Base-by-base conservation (phyloP, 2,888 invertebrate genomes). In the Hylaea fasciaria region DNA sequence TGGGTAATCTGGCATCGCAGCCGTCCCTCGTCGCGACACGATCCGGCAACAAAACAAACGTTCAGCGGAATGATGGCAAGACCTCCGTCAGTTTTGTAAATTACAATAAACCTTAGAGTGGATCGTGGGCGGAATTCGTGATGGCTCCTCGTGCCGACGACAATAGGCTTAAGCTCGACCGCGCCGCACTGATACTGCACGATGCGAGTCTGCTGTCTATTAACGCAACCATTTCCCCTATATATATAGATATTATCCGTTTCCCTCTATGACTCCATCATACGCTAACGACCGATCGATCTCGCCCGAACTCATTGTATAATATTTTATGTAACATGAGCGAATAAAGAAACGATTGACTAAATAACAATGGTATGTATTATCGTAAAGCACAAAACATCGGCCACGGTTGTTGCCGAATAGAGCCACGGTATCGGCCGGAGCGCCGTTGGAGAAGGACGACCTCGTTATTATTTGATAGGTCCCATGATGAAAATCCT, bases 401-500 rank as follows among this genome's bases (percentile, higher is more conserved):
- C 76, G 77, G 73, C 78, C 82, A 81, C 79, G 78, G 85, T 83
- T 83, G 83, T 82, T 78, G 77, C 77, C 70, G 77, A 83, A 86
- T 83, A 85, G 85, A 87, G 86, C 77, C 76, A 77, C 81, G 83
- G 86, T 87, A 89, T 82, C 81, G 80, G 80, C 77, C 70, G 73
- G 80, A 80, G 81, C 76, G 80, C 81, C 73, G 76, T 72, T 80
- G 77, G 75, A 83, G 77, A 80, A 83, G 82, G 84, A 82, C 82
- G 86, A 83, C 86, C 87, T 89, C 83, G 79, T 87, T 90, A 89
- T 89, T 90, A 86, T 91, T 90, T 88, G 86, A 89, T 89, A 86
- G 87, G 85, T 85, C 85, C 83, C 81, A 83, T 88, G 89, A 91
- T 88, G 85, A 85, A 89, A 89, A 86, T 86, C 85, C 85, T 81